phyloP scores from a whole-genome alignment of 2,888 invertebrate genomes.

The Pilophorus perplexus region DNA sequence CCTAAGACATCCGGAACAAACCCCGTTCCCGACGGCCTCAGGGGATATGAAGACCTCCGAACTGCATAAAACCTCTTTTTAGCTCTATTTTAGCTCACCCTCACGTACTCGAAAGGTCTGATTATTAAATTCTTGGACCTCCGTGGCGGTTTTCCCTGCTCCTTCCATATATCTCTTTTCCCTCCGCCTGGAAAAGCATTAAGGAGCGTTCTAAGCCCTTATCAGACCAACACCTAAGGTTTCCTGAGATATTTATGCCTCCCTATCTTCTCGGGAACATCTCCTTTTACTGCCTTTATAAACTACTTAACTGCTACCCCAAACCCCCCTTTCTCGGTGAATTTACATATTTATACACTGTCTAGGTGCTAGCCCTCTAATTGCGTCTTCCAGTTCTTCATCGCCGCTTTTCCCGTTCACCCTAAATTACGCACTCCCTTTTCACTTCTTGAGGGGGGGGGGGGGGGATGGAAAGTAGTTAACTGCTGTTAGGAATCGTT shows the following conservation, averaged over 20 bases:
- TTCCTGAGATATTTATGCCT: slow-evolving; percentile 40
- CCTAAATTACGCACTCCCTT: background rate
- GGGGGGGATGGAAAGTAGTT: too few relatives aligned
- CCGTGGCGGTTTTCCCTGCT: background rate
- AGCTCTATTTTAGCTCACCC: slow-evolving; percentile 19
- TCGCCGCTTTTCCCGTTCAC: slow-evolving; percentile 13
- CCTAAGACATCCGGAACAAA: background rate
- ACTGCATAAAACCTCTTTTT: slow-evolving; percentile 19
- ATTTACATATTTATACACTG: slow-evolving; percentile 47
- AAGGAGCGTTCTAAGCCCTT: slow-evolving; percentile 36
- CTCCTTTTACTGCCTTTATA: slow-evolving; percentile 46
- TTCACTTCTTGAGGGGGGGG: too few relatives aligned
- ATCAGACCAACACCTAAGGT: slow-evolving; percentile 43
- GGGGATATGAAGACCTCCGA: background rate
- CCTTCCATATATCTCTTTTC: slow-evolving; percentile 18
- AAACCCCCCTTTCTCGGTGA: background rate
- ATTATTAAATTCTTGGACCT: slow-evolving; percentile 38
- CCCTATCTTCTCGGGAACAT: slow-evolving; percentile 39
- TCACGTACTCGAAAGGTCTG: slow-evolving; percentile 27
- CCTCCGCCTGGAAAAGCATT: slow-evolving; percentile 7
- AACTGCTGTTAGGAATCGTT: too few relatives aligned
- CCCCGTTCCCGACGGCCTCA: background rate
- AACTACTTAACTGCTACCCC: slow-evolving; percentile 44
- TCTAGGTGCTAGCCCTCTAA: slow-evolving; percentile 40
- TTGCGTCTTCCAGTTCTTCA: slow-evolving; percentile 35